Conservation (phyloP, 2,113 vertebrate genomes). For the Benitochromis conjunctus region DNA sequence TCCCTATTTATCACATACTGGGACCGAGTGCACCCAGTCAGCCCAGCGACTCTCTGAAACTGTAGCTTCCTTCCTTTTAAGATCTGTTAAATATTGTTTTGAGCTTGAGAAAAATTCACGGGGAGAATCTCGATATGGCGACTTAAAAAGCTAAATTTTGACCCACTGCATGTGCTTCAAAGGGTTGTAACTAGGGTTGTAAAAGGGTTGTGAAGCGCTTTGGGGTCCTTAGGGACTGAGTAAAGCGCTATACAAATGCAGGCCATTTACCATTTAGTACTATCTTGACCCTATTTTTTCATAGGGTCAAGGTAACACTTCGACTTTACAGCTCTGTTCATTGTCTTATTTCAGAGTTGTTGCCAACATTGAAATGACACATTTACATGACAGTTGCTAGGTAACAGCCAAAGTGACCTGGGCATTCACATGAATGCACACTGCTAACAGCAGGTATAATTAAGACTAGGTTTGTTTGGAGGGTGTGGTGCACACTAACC, state of each 20-base stretch:
- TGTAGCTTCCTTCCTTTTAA: background rate
- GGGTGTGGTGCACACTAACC: background rate
- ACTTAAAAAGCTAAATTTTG: background rate
- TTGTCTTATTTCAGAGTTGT: background rate
- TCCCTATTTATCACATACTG: background rate
- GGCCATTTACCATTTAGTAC: too few relatives aligned
- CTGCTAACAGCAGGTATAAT: background rate
- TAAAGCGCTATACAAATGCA: too few relatives aligned
- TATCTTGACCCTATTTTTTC: too few relatives aligned
- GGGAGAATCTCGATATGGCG: fast-evolving
- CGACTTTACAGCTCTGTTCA: background rate
- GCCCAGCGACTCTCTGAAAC: background rate
- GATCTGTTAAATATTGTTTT: background rate
- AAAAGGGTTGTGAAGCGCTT: too few relatives aligned
- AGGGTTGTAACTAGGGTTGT: background rate
- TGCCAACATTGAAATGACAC: background rate
- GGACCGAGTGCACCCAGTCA: background rate
- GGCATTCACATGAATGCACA: background rate
- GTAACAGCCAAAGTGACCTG: background rate
- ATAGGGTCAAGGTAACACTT: too few relatives aligned
- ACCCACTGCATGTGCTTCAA: background rate
- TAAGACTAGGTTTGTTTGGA: background rate
- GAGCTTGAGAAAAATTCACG: background rate
- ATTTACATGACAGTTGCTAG: background rate
- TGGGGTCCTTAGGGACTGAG: too few relatives aligned